A percentile compares a stretch with the other conserved stretches of the same genome.
Evolutionary conservation across 2,888 invertebrate genomes (phyloP).

Genomic region (Aethes cnicana): DNA sequence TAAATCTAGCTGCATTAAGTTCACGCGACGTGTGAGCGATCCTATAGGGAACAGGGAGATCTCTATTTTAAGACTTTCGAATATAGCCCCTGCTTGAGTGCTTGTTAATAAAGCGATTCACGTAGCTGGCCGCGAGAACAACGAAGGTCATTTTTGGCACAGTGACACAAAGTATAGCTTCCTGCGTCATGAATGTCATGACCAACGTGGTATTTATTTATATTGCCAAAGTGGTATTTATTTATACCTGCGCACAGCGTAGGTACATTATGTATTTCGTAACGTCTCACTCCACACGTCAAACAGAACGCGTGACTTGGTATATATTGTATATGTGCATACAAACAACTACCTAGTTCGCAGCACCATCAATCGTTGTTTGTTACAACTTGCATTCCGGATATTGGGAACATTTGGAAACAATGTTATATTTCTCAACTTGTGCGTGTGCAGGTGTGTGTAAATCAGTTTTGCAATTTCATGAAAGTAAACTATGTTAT

Average conservation of each 20-base stretch:
- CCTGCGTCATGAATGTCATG: conserved; percentile 18
- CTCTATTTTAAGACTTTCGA: no score
- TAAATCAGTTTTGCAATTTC: no score
- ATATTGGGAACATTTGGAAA: no score
- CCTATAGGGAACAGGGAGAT: no score
- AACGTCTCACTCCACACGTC: background rate
- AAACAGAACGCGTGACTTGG: conserved; percentile 1
- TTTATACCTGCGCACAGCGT: conserved; percentile 5
- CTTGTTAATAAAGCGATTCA: background rate
- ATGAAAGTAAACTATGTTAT: no score
- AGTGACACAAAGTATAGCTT: background rate
- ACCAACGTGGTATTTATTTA: conserved; percentile 1
- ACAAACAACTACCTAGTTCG: background rate
- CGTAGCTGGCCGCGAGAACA: background rate
- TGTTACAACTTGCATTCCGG: no score
- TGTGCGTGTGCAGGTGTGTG: no score
- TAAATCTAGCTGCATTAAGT: no score
- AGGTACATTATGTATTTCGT: background rate
- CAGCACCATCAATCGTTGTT: background rate
- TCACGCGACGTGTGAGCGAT: no score
- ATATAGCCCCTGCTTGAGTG: no score
- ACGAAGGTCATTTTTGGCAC: conserved; percentile 7
- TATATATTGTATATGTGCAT: background rate
- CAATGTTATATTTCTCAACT: no score
- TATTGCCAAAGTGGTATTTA: conserved; percentile 10